Conservation (phyloP, 2,113 vertebrate genomes). For the Tupaia chinensis region DNA sequence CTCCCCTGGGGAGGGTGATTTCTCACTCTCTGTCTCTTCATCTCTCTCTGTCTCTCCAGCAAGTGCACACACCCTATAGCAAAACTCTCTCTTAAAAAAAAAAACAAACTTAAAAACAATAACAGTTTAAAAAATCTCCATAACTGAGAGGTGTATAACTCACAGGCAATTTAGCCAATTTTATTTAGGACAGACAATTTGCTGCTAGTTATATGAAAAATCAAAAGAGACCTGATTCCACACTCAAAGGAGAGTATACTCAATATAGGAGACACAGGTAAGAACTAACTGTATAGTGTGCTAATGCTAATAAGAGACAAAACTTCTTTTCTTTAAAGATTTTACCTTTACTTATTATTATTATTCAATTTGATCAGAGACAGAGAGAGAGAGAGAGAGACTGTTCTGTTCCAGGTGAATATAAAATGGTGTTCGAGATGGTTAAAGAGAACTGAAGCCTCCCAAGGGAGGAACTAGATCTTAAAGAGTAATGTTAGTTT, state of each 20-base stretch:
- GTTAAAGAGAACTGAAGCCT: neutral
- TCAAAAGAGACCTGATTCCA: neutral
- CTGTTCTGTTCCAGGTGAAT: neutral
- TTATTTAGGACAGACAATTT: constrained; percentile 19
- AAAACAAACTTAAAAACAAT: too few relatives aligned
- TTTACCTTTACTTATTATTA: too few relatives aligned
- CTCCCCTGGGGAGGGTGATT: too few relatives aligned
- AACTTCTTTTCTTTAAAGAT: too few relatives aligned
- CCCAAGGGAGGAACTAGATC: neutral
- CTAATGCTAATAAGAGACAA: too few relatives aligned
- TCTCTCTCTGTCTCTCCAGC: too few relatives aligned
- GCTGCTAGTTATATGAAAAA: neutral
- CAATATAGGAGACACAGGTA: neutral
- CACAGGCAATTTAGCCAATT: neutral
- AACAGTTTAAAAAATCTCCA: neutral
- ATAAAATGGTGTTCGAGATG: neutral
- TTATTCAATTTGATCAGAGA: too few relatives aligned
- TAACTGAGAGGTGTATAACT: neutral
- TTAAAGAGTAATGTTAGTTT: neutral
- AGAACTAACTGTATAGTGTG: neutral
- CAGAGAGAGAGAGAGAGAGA: too few relatives aligned
- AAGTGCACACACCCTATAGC: too few relatives aligned
- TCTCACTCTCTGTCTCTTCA: too few relatives aligned
- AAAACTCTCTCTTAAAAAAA: too few relatives aligned
- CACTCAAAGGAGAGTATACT: neutral